phyloP scores from a whole-genome alignment of 2,797 vertebrate species.

The Buceros bicornis region DNA sequence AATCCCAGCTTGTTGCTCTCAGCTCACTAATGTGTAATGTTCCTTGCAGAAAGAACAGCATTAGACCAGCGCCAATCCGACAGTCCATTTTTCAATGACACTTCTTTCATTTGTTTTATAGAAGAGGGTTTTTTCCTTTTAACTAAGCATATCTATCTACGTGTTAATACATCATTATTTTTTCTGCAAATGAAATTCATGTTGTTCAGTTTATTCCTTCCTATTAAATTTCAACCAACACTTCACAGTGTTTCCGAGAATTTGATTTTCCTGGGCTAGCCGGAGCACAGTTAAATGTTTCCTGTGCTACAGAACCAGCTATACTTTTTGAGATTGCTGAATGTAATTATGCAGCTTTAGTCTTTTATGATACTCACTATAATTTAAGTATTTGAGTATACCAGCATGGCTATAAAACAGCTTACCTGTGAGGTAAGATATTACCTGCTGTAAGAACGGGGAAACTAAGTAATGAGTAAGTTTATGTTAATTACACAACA shows the following conservation, averaged over 20 bases:
- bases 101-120: conserved; percentile 33
- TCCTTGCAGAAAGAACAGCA: conserved; percentile 18
- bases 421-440: not conserved
- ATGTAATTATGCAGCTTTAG: not conserved
- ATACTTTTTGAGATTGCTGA: not conserved
- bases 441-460: not conserved
- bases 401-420: not conserved
- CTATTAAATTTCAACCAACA: conserved; percentile 2
- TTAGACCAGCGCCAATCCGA: conserved; percentile 36
- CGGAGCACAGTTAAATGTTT: not conserved
- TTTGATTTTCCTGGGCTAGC: not conserved
- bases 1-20: conserved; percentile 50
- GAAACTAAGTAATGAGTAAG: not conserved
- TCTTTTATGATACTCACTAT: not conserved
- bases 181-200: conserved; percentile 22
- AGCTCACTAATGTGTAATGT: conserved; percentile 48
- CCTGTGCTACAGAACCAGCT: not conserved
- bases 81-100: conserved; percentile 59
- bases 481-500: not conserved
- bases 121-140: conserved; percentile 1
- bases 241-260: not conserved
- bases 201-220: conserved; percentile 11
- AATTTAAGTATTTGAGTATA: conserved; percentile 9
- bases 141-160: conserved; percentile 23
- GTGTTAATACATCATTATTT: conserved; percentile 4